phyloP scores from a whole-genome alignment of 2,113 vertebrate genomes.

The Girardinichthys multiradiatus region DNA sequence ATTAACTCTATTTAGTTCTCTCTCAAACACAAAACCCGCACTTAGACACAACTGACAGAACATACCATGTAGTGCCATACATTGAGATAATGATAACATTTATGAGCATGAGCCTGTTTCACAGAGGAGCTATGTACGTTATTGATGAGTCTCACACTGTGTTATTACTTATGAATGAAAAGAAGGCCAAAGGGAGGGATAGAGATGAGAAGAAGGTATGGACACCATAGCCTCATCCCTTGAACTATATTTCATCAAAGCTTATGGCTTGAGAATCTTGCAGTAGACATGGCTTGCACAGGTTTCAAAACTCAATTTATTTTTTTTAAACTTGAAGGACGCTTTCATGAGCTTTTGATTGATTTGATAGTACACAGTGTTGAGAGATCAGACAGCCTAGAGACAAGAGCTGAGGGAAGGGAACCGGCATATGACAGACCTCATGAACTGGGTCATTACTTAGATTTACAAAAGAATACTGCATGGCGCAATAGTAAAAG shows the following conservation, averaged over 20 bases:
- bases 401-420: not conserved
- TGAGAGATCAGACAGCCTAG: not conserved
- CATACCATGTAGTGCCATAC: conserved; percentile 44
- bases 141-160: conserved; percentile 77
- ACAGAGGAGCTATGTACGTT: conserved; percentile 63
- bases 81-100: conserved; percentile 76
- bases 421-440: not conserved
- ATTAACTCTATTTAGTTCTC: conserved; percentile 23
- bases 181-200: conserved; percentile 58
- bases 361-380: conserved; percentile 19
- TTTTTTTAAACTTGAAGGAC: conserved; percentile 13
- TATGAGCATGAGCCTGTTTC: conserved; percentile 71
- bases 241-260: conserved; percentile 80
- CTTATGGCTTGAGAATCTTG: conserved; percentile 43
- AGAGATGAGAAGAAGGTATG: conserved; percentile 67
- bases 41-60: conserved; percentile 53
- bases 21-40: conserved; percentile 11
- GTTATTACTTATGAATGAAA: conserved; percentile 80
- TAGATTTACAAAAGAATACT: not conserved
- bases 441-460: conserved; percentile 2
- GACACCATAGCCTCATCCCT: conserved; percentile 64
- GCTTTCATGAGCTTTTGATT: conserved; percentile 34
- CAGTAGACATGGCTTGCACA: conserved; percentile 49
- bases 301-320: conserved; percentile 40
- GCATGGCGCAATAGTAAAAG: not conserved